These are phyloP conservation scores for Hyles lineata DNA, from an alignment of 2,888 invertebrate genomes.

Conservation along the genomic window DNA sequence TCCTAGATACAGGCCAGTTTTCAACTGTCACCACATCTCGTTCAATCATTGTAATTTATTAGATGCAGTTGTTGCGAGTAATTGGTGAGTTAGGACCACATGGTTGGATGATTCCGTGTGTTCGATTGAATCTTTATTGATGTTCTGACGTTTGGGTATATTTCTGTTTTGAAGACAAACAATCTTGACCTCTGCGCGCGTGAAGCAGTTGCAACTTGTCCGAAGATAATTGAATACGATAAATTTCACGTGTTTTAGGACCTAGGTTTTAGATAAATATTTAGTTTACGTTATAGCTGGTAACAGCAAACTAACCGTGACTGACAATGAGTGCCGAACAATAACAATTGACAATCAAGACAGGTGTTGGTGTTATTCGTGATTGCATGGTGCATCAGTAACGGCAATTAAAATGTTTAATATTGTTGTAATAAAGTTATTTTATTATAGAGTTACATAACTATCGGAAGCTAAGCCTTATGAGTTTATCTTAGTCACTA, in stretches of 20 bases:
- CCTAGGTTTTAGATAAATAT: not conserved
- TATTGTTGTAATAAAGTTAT: not conserved
- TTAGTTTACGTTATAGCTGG: not conserved
- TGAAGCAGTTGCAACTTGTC: not conserved
- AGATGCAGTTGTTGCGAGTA: constrained; percentile 8
- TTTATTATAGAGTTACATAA: not conserved
- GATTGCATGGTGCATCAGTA: not conserved
- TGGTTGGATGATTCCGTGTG: not conserved
- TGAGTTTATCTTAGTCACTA: not conserved
- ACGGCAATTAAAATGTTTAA: not conserved
- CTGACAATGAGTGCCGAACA: constrained; percentile 6
- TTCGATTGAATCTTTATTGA: constrained; percentile 17
- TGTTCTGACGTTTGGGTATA: not conserved
- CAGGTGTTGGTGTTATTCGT: not conserved
- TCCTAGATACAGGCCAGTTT: constrained; percentile 26
- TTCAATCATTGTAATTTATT: constrained; percentile 28
- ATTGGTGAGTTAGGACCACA: constrained; percentile 22
- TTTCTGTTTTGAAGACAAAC: not conserved
- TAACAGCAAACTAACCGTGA: not conserved
- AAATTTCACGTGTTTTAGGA: not conserved
- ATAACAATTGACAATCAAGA: not conserved
- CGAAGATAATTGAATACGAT: constrained; percentile 11
- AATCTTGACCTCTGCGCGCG: not conserved
- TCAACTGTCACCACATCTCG: constrained; percentile 27
- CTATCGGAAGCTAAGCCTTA: not conserved